These are phyloP conservation scores for Astreopora myriophthalma DNA, from an alignment of 64 coral and sea anemone genomes.

Conservation along the genomic window DNA sequence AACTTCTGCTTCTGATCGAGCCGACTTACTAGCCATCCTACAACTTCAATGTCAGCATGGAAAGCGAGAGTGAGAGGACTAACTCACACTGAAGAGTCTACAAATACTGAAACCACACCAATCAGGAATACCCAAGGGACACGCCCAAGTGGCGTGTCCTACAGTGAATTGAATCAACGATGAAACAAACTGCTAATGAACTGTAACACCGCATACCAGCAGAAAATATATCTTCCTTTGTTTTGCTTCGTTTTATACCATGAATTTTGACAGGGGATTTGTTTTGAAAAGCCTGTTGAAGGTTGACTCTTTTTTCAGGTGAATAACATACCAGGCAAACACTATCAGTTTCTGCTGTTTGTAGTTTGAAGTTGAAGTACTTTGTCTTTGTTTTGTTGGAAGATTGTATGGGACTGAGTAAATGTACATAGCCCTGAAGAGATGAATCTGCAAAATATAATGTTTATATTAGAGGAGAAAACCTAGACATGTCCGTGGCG, in stretches of 20 bases:
- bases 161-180: too few species aligned
- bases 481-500: neutral
- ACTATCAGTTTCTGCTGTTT: neutral
- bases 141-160: too few species aligned
- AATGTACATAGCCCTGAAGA: constrained; percentile 64
- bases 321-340: constrained; percentile 39
- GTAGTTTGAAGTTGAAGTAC: constrained; percentile 55
- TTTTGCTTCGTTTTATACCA: neutral
- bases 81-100: too few species aligned
- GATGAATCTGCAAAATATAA: constrained; percentile 10
- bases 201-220: too few species aligned
- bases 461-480: constrained; percentile 6
- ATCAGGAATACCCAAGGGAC: too few species aligned
- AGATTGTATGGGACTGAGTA: constrained; percentile 16
- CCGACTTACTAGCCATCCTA: too few species aligned
- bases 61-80: too few species aligned
- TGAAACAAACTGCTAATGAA: too few species aligned
- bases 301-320: constrained; percentile 30
- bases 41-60: too few species aligned
- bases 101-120: too few species aligned
- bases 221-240: too few species aligned
- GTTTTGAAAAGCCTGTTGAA: constrained; percentile 40
- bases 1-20: too few species aligned
- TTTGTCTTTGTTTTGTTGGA: constrained; percentile 4
- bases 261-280: constrained; percentile 40